Base-by-base conservation (phyloP, 2,888 invertebrate genomes). In the Nycteola revayana region DNA sequence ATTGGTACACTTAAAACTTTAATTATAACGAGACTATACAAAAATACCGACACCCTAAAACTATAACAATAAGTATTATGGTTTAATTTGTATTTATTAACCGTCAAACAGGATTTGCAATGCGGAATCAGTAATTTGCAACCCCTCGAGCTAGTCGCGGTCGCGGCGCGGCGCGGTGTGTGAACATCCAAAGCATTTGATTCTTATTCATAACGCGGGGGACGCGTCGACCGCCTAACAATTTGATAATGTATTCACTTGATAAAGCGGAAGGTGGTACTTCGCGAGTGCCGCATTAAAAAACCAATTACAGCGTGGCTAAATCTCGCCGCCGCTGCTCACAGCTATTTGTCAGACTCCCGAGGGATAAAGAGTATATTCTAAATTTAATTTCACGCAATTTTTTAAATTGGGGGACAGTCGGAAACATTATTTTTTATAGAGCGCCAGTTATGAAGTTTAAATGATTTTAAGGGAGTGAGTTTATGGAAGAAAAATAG, bases 201-300 rank as follows among this genome's bases (percentile, higher is more conserved):
- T 85, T 86, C 83, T 85, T 85, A 86, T 86, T 86, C 83, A 85
- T 84, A 60, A 76, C 63, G 60, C 62, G 57, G 70, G 80, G 79
- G 72, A 63, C 64, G 71, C 50, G 53, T 53, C 73, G 78, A 74
- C 82, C 70, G 66, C 75, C 79, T 78, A 83, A 87, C 86, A 84
- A 86, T 85, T 88, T 88, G 87, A 86, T 88, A 88, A 88, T 87
- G 82, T 86, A 88, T 88, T 87, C 88, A 85, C 86, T 88, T 83
- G 82, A 87, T 88, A 87, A 81, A 83, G 82, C 79, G 83, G 80
- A 85, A 84, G 86, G 78, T 78, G 80, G 83, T 86, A 87, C 85
- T 84, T 80, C 75, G 80, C 84, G 75, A 76, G 74, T 74, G 66
- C 75, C 74, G 85, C 79, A 87, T 87, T 88, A 88, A 88, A 88